Conservation (phyloP, 2,113 vertebrate genomes). For the Herpailurus yagouaroundi region DNA sequence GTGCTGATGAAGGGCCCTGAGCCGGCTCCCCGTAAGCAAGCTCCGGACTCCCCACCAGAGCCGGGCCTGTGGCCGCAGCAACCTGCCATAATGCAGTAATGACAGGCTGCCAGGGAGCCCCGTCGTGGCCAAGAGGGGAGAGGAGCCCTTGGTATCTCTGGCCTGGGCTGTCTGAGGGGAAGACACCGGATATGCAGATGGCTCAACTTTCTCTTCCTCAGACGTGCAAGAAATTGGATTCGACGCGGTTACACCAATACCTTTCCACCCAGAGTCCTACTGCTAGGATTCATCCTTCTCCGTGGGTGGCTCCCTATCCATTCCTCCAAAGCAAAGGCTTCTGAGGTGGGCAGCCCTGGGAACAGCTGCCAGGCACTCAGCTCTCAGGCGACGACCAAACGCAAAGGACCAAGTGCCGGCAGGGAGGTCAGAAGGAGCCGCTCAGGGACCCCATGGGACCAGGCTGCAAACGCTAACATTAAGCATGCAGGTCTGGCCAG, state of each 20-base stretch:
- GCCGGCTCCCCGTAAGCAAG: neutral
- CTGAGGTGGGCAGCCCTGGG: neutral
- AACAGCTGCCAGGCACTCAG: slow-evolving; percentile 21
- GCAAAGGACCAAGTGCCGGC: neutral
- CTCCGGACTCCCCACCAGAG: neutral
- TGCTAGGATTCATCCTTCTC: neutral
- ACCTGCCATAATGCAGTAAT: slow-evolving; percentile 64
- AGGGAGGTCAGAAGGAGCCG: neutral
- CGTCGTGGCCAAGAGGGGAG: neutral
- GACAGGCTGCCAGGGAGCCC: slow-evolving; percentile 69
- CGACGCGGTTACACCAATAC: neutral
- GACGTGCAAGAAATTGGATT: neutral
- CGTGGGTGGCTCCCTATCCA: neutral
- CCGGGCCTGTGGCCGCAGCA: slow-evolving; percentile 5
- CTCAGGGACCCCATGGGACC: neutral
- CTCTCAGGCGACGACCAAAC: neutral
- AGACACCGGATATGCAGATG: accelerated
- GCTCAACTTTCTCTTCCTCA: neutral
- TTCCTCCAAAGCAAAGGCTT: neutral
- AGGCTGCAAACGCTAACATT: neutral
- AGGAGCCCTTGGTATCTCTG: neutral
- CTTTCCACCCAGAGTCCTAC: neutral
- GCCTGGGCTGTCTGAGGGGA: neutral
- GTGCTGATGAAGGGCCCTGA: neutral
- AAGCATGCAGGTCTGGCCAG: neutral